Evolutionary conservation across 2,888 invertebrate species (phyloP), one percentile per base, ranked within the genome.

Genomic region (Dione vanillae): DNA sequence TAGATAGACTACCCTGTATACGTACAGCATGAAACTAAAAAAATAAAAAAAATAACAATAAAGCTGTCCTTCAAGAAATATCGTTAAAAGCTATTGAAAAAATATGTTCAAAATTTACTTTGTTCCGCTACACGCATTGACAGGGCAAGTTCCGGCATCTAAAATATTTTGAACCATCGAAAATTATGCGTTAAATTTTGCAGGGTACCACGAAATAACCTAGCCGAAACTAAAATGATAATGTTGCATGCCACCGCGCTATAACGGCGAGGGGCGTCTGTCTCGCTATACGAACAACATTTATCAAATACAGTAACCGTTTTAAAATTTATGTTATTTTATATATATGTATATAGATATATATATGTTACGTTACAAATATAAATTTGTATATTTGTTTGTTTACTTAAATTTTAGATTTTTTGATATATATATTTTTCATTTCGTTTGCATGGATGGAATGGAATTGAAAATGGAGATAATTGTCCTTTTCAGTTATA

Each of bases 301-400:
- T 88, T 86, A 85, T 90, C 85, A 85, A 84, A 64, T 84, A 88
- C 85, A 86, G 87, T 87, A 83, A 84, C 83, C 85, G 80, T 80
- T 84, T 85, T 82, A 85, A 87, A 87, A 73, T 70, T 49, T 67
- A 56, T 61, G 54, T 65, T 27, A 27, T 27, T 27, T 27, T 27
- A 27, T 27, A 27, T 27, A 27, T 27, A 27, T 5, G 5, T 27
- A 27, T 27, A 27, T 27, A 27, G 2, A 5, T 5, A 27, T 27
- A n/a, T n/a, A n/a, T n/a, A n/a, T n/a, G n/a, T n/a, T n/a, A n/a
- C n/a, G 27, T 27, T 27, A 27, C 27, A 27, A 27, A 27, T 27
- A 27, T 27, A 27, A 27, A 2, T 45, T 8, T 5, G 35, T 45
- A 11, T 11, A 37, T 56, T 56, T 56, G 56, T 56, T 56, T 49